Evolutionary conservation across 2,888 invertebrate species (phyloP), one percentile per base, ranked within the genome.

Genomic region (Diploptera punctata): DNA sequence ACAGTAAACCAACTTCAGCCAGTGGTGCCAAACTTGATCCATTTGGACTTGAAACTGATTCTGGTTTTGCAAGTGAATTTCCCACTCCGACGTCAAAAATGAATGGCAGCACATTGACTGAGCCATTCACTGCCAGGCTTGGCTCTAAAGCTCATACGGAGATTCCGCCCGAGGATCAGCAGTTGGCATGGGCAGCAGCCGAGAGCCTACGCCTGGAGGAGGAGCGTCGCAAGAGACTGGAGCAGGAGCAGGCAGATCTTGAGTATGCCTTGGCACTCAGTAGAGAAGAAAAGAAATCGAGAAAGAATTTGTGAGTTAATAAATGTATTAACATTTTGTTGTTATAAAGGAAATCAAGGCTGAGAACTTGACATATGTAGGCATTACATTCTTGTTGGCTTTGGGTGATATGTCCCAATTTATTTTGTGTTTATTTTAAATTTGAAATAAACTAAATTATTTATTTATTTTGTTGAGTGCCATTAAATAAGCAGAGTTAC

Each of bases 201-300:
- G 91, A 92, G 80, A 91, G 92, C 77, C 81, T 88, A 72, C 84
- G 86, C 33, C 82, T 89, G 47, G 89, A 91, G 80, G 87, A 87
- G 74, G 88, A 89, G 77, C 85, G 89, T 18, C 87, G 87, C 74
- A 86, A 84, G 68, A 83, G 88, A 75, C 83, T 88, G 62, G 83
- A 87, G 69, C 88, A 85, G 75, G 93, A 93, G 79, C 89, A 91
- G 75, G 89, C 88, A n/a, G 93, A 93, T 78, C 82, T 93, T 68
- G 90, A 91, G 79, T 85, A 90, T 44, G 93, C 92, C 0, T 83
- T 93, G 67, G 90, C 90, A 74, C 84, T 93, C 73, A 92, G 92
- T 78, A 86, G 86, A 79, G 83, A 81, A 67, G 86, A 86, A 68
- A 82, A 79, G 49, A n/a, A n/a, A n/a, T 52, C 71, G 29, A 43